Evolutionary conservation across 2,797 vertebrate genomes (phyloP).

Genomic region (Borostomias antarcticus): DNA sequence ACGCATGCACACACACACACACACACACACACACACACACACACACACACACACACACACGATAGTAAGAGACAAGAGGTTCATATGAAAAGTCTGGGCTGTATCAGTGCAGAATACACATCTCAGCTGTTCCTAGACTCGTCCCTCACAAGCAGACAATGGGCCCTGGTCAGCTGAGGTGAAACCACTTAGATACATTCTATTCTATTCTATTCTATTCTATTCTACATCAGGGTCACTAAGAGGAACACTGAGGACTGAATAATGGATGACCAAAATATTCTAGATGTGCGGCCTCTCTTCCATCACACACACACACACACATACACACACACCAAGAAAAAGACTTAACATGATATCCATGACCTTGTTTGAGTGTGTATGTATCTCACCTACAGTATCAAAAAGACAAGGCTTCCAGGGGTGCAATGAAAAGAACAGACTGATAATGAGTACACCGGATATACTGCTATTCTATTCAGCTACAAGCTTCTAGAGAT

Average conservation of each 20-base stretch:
- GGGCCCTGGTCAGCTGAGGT: too few species aligned
- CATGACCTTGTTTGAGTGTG: background rate
- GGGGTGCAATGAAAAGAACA: background rate
- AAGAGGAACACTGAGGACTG: background rate
- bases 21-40: background rate
- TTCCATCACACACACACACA: background rate
- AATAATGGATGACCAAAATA: background rate
- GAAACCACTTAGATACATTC: too few species aligned
- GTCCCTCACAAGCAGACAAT: too few species aligned
- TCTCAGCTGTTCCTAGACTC: conserved; percentile 21
- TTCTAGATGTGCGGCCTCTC: background rate
- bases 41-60: background rate
- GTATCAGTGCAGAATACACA: conserved; percentile 5
- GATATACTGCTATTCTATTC: background rate
- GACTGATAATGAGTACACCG: background rate
- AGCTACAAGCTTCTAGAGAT: background rate
- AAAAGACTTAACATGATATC: background rate
- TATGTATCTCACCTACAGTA: background rate
- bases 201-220: too few species aligned
- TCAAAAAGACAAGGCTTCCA: background rate
- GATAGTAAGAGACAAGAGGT: conserved; percentile 10
- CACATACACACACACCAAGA: too few species aligned
- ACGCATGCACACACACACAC: too few species aligned
- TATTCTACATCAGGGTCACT: background rate
- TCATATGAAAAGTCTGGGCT: conserved; percentile 17